Base-by-base conservation (phyloP, 2,797 vertebrate genomes). In the Crax fasciolata region DNA sequence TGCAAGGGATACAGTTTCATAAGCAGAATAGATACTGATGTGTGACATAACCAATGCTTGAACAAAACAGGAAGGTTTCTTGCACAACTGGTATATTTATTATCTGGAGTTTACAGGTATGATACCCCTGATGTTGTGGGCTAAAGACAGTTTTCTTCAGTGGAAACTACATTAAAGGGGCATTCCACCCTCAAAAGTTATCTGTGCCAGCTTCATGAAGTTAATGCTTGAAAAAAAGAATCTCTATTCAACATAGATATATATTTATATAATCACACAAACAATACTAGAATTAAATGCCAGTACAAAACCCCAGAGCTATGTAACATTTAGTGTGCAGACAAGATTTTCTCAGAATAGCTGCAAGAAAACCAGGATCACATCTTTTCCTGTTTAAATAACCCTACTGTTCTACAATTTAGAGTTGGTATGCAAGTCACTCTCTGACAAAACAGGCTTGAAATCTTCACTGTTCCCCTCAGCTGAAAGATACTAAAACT, bases 381-480 rank as follows among this genome's bases (percentile, higher is more conserved):
- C 54, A 55, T 94, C 51, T 84, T 93, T 61, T 89, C 67, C 75
- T 93, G 43, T 79, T 95, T 72, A 94, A 96, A 90, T 84, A 84
- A 87, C 30, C 38, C 52, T 78, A 32, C 57, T 93, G 72, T 86
- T 95, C 91, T 90, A 61, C 44, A 79, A n/a, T 70, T 94, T 58
- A 78, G 84, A 78, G 39, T 96, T 82, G 54, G 25, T 85, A 91
- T 88, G 66, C 95, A 93, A 75, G 65, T 86, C 81, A 92, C 65
- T 87, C 13, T 6, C 46, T 73, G 44, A 61, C 68, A 95, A 62
- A 58, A 51, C 35, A 85, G 44, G 82, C 72, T 66, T 93, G 65
- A 97, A 95, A 93, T 89, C 79, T 90, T 94, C 72, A 84, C 94
- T 95, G 94, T 38, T 78, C 52, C 49, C 62, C 87, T 85, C 55